A percentile compares a stretch with the other conserved stretches of the same genome.
phyloP scores from a whole-genome alignment of 2,797 vertebrate genomes.

The Sebastes itinus region DNA sequence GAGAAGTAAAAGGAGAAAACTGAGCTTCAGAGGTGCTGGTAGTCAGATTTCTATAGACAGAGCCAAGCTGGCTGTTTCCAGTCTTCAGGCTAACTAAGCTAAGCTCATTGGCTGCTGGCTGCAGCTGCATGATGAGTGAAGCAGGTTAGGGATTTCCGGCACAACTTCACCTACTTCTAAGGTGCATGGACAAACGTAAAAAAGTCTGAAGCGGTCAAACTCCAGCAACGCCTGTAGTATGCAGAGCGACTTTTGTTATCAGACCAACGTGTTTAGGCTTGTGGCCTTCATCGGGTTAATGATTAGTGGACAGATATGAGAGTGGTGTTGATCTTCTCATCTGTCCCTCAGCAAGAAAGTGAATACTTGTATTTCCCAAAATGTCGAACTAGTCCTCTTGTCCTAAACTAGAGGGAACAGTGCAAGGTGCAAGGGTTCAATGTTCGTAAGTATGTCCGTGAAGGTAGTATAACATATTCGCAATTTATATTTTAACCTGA shows the following conservation, averaged over 20 bases:
- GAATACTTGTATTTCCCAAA: not conserved
- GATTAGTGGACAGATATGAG: too few species aligned
- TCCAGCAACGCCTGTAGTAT: not conserved
- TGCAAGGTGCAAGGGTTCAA: not conserved
- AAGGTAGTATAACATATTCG: not conserved
- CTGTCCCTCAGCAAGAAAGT: not conserved
- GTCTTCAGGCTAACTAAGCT: not conserved
- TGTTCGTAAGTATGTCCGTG: not conserved
- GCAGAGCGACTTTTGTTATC: not conserved
- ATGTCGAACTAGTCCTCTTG: not conserved
- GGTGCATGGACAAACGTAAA: not conserved
- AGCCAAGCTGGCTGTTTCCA: not conserved
- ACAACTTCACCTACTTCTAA: not conserved
- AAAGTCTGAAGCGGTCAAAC: too few species aligned
- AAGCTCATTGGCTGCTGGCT: not conserved
- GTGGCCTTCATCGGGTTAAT: not conserved
- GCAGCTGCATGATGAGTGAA: not conserved
- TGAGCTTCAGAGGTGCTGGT: not conserved
- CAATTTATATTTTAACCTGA: not conserved
- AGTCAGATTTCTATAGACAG: not conserved
- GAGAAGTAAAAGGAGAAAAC: conserved; percentile 11
- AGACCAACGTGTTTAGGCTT: not conserved
- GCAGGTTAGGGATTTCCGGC: not conserved
- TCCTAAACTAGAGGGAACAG: not conserved
- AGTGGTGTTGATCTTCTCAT: not conserved